Conservation (phyloP, 64 coral and sea anemone genomes). For the Stichodactyla helianthus region DNA sequence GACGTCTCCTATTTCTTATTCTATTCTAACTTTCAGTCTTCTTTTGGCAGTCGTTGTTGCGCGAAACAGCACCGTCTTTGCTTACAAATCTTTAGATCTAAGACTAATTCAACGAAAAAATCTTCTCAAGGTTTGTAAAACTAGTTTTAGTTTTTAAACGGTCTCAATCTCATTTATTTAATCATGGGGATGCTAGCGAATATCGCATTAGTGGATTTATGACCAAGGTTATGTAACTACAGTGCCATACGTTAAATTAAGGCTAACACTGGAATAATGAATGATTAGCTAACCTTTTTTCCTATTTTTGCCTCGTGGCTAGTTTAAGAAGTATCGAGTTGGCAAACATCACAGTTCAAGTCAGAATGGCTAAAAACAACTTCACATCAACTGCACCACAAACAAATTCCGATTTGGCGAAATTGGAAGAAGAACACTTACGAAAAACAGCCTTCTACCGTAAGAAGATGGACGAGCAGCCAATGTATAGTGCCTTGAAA, state of each 20-base stretch:
- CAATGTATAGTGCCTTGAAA: constrained; percentile 72
- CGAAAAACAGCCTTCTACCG: constrained; percentile 68
- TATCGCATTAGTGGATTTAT: no score
- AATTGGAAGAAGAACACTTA: constrained; percentile 62
- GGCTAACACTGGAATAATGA: no score
- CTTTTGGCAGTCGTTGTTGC: not conserved
- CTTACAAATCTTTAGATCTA: no score
- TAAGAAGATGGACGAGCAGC: constrained; percentile 64
- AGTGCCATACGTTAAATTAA: no score
- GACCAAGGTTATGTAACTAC: no score
- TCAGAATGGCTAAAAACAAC: not conserved
- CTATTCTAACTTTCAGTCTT: not conserved
- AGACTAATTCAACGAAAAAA: no score
- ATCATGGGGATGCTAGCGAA: no score
- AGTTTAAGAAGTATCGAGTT: not conserved
- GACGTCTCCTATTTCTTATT: not conserved
- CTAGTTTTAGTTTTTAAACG: no score
- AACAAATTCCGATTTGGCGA: not conserved
- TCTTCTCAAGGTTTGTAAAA: no score
- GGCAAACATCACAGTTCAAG: not conserved
- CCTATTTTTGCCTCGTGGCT: not conserved
- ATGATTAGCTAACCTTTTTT: not conserved
- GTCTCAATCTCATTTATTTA: no score
- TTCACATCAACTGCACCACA: not conserved
- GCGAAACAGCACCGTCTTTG: not conserved